These are phyloP conservation scores for Turdus rufiventris DNA, from an alignment of 2,113 vertebrate species.

Conservation along the genomic window DNA sequence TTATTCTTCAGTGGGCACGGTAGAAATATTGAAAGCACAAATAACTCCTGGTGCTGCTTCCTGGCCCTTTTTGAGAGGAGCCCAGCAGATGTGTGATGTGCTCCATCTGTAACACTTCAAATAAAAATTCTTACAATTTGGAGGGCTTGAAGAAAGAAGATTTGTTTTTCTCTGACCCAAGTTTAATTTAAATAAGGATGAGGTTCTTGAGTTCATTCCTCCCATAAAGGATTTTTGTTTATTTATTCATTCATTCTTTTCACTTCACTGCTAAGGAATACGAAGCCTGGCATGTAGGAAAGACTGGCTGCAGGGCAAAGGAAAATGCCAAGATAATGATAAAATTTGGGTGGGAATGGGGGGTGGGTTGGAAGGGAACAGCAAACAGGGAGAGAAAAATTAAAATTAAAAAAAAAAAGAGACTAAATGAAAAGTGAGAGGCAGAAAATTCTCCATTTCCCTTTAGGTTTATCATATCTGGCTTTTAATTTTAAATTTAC, in stretches of 20 bases:
- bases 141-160: neutral
- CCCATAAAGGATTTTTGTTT: neutral
- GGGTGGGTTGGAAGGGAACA: neutral
- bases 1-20: neutral
- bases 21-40: neutral
- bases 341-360: neutral
- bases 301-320: neutral
- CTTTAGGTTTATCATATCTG: neutral
- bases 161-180: neutral
- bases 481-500: neutral
- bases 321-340: neutral
- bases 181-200: neutral
- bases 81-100: neutral
- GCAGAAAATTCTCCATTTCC: neutral
- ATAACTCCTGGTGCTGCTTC: neutral
- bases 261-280: neutral
- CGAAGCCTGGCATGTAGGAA: neutral
- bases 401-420: fast-evolving
- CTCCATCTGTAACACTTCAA: neutral
- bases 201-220: neutral
- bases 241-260: neutral
- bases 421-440: neutral
- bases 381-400: neutral
- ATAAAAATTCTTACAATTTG: neutral
- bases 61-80: neutral